phyloP scores from a whole-genome alignment of 2,113 vertebrate species.

The Sciurus niger region DNA sequence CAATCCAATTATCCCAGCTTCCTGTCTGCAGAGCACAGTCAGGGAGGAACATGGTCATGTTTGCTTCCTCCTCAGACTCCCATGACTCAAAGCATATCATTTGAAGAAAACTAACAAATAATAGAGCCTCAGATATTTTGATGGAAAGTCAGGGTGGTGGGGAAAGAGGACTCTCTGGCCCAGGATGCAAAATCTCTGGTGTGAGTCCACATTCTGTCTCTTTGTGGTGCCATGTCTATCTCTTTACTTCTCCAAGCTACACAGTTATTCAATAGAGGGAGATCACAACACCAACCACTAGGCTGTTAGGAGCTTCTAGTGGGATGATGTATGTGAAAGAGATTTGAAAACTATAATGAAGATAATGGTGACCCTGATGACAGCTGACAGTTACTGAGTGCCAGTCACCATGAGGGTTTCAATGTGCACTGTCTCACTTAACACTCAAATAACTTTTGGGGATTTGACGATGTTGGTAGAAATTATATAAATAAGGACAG shows the following conservation, averaged over 20 bases:
- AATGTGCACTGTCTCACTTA: not conserved
- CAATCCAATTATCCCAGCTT: slow-evolving; percentile 79
- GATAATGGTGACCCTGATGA: too few species aligned
- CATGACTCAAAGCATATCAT: slow-evolving; percentile 42
- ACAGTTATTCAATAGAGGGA: not conserved
- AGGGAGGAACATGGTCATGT: slow-evolving; percentile 41
- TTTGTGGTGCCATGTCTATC: not conserved
- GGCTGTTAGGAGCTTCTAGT: not conserved
- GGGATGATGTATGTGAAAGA: not conserved
- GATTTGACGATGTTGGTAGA: not conserved
- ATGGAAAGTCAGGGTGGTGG: not conserved
- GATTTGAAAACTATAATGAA: not conserved
- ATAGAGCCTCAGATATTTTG: slow-evolving; percentile 34
- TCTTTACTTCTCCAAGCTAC: not conserved
- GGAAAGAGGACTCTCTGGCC: not conserved
- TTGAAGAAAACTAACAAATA: slow-evolving; percentile 64
- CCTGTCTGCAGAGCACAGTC: slow-evolving; percentile 68
- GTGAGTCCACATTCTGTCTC: not conserved
- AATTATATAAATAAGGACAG: not conserved
- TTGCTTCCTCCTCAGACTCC: slow-evolving; percentile 47
- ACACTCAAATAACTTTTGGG: not conserved
- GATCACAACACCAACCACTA: not conserved
- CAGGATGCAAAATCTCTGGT: not conserved
- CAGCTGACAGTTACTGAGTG: not conserved
- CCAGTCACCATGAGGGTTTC: not conserved